These are phyloP conservation scores for Poecilus cupreus DNA, from an alignment of 2,888 invertebrate species.

Conservation along the genomic window DNA sequence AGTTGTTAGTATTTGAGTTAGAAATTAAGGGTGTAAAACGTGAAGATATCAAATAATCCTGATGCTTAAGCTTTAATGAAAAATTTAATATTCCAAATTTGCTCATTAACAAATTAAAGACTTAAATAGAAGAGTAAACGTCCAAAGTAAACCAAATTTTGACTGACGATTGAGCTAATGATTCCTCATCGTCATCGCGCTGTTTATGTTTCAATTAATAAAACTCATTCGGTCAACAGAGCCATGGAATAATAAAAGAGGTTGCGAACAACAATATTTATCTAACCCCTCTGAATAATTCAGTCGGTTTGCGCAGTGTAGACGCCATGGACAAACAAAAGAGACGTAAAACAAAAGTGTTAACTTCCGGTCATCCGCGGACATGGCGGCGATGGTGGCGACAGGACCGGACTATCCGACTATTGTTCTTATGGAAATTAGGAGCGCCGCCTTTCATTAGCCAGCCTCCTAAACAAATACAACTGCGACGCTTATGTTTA, in stretches of 20 bases:
- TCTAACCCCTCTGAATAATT: slow-evolving; percentile 54
- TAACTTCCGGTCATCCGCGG: slow-evolving; percentile 55
- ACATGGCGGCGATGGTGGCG: slow-evolving; percentile 23
- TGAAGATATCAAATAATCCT: no score
- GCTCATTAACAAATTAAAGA: not conserved
- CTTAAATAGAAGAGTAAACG: slow-evolving; percentile 18
- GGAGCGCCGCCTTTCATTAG: slow-evolving; percentile 32
- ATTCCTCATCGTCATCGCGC: slow-evolving; percentile 21
- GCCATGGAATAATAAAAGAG: slow-evolving; percentile 45
- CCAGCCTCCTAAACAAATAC: slow-evolving; percentile 52
- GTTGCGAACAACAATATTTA: slow-evolving; percentile 53
- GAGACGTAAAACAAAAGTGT: slow-evolving; percentile 58
- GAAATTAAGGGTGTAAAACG: not conserved
- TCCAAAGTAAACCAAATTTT: not conserved
- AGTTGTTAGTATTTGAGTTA: slow-evolving; percentile 2
- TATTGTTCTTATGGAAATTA: slow-evolving; percentile 58
- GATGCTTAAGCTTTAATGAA: no score
- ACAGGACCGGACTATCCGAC: slow-evolving; percentile 34
- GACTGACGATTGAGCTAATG: slow-evolving; percentile 16
- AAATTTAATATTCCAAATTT: no score
- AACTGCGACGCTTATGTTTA: slow-evolving; percentile 26
- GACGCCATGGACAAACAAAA: slow-evolving; percentile 42
- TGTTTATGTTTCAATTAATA: slow-evolving; percentile 55
- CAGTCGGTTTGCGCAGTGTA: not conserved
- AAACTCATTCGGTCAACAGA: slow-evolving; percentile 30